These are phyloP conservation scores for Rostratula benghalensis DNA, from an alignment of 2,113 vertebrate genomes.

Conservation along the genomic window DNA sequence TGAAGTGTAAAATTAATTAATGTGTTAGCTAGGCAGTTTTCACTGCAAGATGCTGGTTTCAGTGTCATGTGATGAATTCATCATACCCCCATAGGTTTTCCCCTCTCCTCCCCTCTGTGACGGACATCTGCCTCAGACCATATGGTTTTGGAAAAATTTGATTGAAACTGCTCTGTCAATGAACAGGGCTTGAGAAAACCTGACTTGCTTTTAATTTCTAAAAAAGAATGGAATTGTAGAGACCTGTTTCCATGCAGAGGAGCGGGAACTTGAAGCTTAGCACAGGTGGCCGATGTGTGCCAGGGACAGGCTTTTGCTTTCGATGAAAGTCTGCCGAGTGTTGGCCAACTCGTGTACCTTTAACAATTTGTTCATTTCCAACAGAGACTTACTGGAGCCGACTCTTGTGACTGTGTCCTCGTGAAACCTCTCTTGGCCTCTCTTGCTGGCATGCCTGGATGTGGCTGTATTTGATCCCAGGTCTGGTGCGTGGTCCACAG, in stretches of 20 bases:
- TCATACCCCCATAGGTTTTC: background rate
- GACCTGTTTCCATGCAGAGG: background rate
- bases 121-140: constrained; percentile 15
- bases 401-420: constrained; percentile 13
- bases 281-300: background rate
- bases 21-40: background rate
- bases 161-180: background rate
- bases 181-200: background rate
- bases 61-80: background rate
- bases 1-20: constrained; percentile 30
- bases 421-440: constrained; percentile 20
- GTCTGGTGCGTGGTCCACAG: background rate
- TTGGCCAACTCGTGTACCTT: constrained; percentile 16
- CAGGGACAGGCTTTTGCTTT: constrained; percentile 60
- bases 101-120: constrained; percentile 3
- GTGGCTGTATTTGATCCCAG: background rate
- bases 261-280: background rate
- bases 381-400: background rate
- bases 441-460: background rate
- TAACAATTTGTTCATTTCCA: background rate
- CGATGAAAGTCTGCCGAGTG: constrained; percentile 39
- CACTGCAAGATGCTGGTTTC: background rate
- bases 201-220: background rate
- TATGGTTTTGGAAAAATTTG: constrained; percentile 27
- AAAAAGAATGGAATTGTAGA: background rate